Conservation (phyloP, 2,113 vertebrate species). For the Alethe diademata region DNA sequence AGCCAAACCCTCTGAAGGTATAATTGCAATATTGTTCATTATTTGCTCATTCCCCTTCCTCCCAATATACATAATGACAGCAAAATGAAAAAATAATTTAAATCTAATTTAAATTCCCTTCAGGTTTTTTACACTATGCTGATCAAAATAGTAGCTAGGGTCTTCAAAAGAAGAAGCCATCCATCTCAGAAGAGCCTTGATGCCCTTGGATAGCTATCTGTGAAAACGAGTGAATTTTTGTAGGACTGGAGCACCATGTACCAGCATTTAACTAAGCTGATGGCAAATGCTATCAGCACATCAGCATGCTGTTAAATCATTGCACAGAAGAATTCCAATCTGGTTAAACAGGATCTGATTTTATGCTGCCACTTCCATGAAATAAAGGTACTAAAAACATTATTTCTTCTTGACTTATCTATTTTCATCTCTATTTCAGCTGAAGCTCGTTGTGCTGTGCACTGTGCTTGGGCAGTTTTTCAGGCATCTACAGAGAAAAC, state of each 20-base stretch:
- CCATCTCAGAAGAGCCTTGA: slow-evolving; percentile 6
- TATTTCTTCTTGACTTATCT: not conserved
- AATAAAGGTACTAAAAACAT: not conserved
- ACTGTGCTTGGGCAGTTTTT: not conserved
- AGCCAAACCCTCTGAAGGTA: slow-evolving; percentile 21
- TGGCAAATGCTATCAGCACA: not conserved
- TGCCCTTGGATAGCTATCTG: slow-evolving; percentile 21
- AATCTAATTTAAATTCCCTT: slow-evolving; percentile 45
- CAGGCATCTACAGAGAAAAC: not conserved
- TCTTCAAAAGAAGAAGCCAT: slow-evolving; percentile 5
- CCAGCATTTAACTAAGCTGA: not conserved
- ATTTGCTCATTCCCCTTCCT: not conserved
- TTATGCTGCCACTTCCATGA: not conserved
- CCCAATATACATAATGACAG: not conserved
- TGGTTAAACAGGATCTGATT: slow-evolving; percentile 10
- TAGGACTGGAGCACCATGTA: not conserved
- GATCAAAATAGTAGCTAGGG: slow-evolving; percentile 38
- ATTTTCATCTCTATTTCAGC: not conserved
- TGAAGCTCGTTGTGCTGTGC: not conserved
- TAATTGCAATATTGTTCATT: slow-evolving; percentile 50
- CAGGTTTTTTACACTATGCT: slow-evolving; percentile 11
- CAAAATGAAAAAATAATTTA: slow-evolving; percentile 31
- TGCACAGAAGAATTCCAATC: slow-evolving; percentile 35
- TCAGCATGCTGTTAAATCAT: slow-evolving; percentile 14
- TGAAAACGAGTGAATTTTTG: not conserved